Base-by-base conservation (phyloP, 2,797 vertebrate genomes). In the Epinephelus malabaricus region DNA sequence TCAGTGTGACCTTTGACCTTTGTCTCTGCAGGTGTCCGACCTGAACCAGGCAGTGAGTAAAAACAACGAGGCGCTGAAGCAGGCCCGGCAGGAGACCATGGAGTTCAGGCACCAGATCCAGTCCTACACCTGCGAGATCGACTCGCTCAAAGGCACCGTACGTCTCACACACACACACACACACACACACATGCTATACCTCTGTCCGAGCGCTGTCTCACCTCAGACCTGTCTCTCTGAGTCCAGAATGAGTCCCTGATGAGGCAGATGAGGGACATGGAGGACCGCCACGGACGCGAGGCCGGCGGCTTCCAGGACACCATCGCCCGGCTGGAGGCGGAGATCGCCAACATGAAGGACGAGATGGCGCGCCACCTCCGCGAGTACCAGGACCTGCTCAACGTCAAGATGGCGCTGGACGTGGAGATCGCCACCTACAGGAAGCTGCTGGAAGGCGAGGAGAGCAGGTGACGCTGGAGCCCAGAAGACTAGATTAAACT, bases 31-130 rank as follows among this genome's bases (percentile, higher is more conserved):
- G 98, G 97, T 99, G 69, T 93, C 96, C 0, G 98, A 99, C 90
- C 95, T 99, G 91, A 98, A 97, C 12, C 97, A 99, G 93, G 97
- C 97, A 0, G 97, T 98, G 85, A 96, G 93, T 82, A 98, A 98
- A 93, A 98, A 99, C 93, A 98, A 97, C 0, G 97, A 98, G 0
- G 95, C 97, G 0, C 93, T 99, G 82, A 96, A 98, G 71, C 96
- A 97, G 86, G 95, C 97, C 18, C 97, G 98, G 75, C 97, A 98
- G 91, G 98, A 99, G 90, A 96, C 96, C 94, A 96, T 98, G 97
- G 98, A 99, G 89, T 99, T 96, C 93, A 94, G 98, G 50, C 98
- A 98, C 93, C 98, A 99, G 95, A 97, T 99, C 92, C 98, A 99
- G 92, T 96, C 97, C 84, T 98, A 97, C 94, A 98, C 97, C 91